phyloP scores from a whole-genome alignment of 2,797 vertebrate species.

The Gouania willdenowi region DNA sequence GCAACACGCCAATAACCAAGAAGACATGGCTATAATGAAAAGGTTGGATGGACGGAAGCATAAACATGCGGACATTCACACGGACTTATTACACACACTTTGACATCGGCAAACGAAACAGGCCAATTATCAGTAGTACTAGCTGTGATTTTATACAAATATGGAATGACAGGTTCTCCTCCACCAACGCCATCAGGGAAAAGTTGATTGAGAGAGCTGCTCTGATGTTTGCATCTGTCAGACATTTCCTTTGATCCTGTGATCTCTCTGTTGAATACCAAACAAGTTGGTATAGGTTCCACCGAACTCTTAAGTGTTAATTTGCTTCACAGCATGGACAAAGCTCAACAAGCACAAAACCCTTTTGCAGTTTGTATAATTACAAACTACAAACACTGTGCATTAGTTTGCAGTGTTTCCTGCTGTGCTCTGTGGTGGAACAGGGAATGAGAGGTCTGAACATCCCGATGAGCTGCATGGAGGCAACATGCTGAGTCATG shows the following conservation, averaged over 20 bases:
- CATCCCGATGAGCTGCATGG: conserved; percentile 13
- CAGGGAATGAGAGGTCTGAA: not conserved
- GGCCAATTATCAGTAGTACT: conserved; percentile 9
- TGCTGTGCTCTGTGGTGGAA: conserved; percentile 24
- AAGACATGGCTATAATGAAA: no score
- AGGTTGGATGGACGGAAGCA: no score
- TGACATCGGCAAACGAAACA: no score
- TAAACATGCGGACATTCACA: no score
- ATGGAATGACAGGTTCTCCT: conserved; percentile 5
- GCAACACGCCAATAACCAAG: no score
- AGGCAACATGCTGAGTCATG: conserved; percentile 6
- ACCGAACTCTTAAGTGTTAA: conserved; percentile 33
- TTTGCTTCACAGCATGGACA: conserved; percentile 21
- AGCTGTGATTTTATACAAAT: conserved; percentile 18
- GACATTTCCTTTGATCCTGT: conserved; percentile 43
- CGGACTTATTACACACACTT: no score
- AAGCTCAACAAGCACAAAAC: conserved; percentile 26
- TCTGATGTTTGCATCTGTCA: conserved; percentile 42
- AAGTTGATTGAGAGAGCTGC: conserved; percentile 32
- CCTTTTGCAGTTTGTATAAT: conserved; percentile 25
- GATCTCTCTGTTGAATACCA: conserved; percentile 31
- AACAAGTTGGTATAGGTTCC: conserved; percentile 34
- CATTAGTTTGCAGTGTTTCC: conserved; percentile 18
- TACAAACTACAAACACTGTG: conserved; percentile 21
- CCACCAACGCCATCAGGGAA: conserved; percentile 19